Evolutionary conservation across 2,797 vertebrate genomes (phyloP), one percentile per base, ranked within the genome.

Genomic region (Nothura maculosa): DNA sequence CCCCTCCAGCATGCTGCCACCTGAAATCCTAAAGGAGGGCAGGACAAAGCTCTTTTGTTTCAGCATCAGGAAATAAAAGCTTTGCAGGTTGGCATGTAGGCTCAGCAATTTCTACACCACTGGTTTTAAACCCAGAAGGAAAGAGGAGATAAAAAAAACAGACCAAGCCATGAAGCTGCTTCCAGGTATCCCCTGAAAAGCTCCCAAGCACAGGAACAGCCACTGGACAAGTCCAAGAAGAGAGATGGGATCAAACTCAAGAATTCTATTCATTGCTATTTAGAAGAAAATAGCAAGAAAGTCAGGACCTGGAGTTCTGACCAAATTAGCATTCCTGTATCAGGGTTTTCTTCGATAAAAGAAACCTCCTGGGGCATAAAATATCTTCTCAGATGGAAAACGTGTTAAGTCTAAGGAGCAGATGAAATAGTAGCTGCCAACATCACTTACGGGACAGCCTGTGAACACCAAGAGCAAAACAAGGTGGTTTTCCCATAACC

Each of bases 31-130:
- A 12, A 47, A 80, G 74, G 75, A 80, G 40, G 50, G 81, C 86
- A 87, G 64, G 85, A 95, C 92, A 96, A 91, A 93, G 48, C 55
- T 88, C 93, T 97, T 97, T 97, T 98, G 95, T 98, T 96, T 67
- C 79, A 81, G 92, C 67, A 83, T n/a, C 78, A 90, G 94, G 77
- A 94, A 74, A 89, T 47, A 79, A 87, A 85, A 87, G 89, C 81
- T 93, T 87, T 93, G 82, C 79, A 55, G 50, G 73, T 87, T 32
- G 89, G 80, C 83, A 81, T 24, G 55, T 3, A 8, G 67, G 73
- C 82, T 62, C 20, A 69, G 79, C 72, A 90, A 87, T 89, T 89
- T 87, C 74, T 0, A 0, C 30, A 55, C 55, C 70, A 84, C 92
- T 90, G 1, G 7, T 85, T 89, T 87, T 70, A 75, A 36, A 19